Evolutionary conservation across 2,888 invertebrate genomes (phyloP).

Genomic region (Ligdia adustata): DNA sequence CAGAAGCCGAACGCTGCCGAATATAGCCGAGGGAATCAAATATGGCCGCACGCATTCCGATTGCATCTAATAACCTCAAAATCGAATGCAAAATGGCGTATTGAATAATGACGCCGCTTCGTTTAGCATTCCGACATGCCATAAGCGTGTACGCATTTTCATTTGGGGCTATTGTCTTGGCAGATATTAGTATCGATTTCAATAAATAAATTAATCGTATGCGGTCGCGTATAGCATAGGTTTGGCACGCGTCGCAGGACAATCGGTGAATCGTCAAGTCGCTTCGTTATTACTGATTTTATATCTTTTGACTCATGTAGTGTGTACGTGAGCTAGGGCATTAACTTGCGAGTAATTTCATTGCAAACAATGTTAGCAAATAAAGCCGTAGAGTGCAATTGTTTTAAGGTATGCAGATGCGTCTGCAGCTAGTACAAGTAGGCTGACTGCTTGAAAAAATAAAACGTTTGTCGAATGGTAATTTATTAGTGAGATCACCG

Average conservation of each 20-base stretch:
- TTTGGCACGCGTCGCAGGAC: conserved; percentile 79
- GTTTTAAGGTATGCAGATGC: conserved; percentile 30
- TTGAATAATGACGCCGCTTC: conserved; percentile 79
- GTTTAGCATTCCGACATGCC: conserved; percentile 81
- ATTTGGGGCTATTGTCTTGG: conserved; percentile 81
- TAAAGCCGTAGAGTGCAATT: conserved; percentile 33
- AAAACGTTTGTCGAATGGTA: conserved; percentile 32
- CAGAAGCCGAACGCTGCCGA: conserved; percentile 64
- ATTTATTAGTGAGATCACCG: conserved; percentile 30
- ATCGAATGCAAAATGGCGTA: conserved; percentile 81
- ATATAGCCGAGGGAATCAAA: conserved; percentile 70
- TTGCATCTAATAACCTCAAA: conserved; percentile 84
- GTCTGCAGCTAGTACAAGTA: conserved; percentile 28
- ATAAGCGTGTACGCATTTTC: conserved; percentile 80
- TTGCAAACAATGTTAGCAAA: conserved; percentile 65
- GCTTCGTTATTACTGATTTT: conserved; percentile 56
- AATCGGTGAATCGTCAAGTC: conserved; percentile 75
- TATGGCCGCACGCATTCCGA: conserved; percentile 79
- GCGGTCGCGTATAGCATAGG: conserved; percentile 73
- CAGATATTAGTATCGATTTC: conserved; percentile 83
- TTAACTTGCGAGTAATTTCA: conserved; percentile 72
- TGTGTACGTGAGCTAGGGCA: conserved; percentile 70
- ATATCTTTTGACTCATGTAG: conserved; percentile 75
- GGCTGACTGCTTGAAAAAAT: conserved; percentile 14
- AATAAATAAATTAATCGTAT: conserved; percentile 83